Percentiles rank a stretch among this genome's conserved stretches.
Evolutionary conservation across 2,888 invertebrate species (phyloP).

Genomic region (Leptinotarsa rubiginosa): DNA sequence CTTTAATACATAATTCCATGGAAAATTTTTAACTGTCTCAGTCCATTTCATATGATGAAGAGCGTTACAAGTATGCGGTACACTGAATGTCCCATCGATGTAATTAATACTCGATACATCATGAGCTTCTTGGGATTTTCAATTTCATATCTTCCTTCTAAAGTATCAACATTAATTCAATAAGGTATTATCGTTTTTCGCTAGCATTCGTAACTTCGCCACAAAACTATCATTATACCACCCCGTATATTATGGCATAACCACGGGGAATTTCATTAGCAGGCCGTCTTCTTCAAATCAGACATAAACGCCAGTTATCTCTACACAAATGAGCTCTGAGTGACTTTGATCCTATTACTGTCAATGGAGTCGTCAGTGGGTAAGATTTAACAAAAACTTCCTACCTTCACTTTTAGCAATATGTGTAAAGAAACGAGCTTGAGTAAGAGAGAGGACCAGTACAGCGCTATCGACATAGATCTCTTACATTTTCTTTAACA

Average conservation of each 20-base stretch:
- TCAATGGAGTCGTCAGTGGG: slow-evolving; percentile 33
- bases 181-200: no score
- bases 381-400: slow-evolving; percentile 46
- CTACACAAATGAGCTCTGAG: slow-evolving; percentile 31
- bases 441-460: slow-evolving; percentile 33
- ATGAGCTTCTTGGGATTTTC: no score
- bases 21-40: no score
- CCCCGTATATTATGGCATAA: neutral
- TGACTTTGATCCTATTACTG: slow-evolving; percentile 40
- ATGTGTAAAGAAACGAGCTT: slow-evolving; percentile 38
- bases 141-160: no score
- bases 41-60: no score
- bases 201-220: no score
- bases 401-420: slow-evolving; percentile 45
- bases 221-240: no score
- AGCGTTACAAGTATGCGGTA: no score
- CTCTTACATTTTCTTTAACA: slow-evolving; percentile 36
- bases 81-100: no score
- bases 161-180: no score
- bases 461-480: slow-evolving; percentile 38
- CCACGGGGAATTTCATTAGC: slow-evolving; percentile 17
- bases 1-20: no score
- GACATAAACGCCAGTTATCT: slow-evolving; percentile 22
- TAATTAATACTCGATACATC: no score
- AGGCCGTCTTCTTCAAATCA: slow-evolving; percentile 4